Evolutionary conservation across 2,113 vertebrate genomes (phyloP).

Genomic region (Aegotheles bennettii): DNA sequence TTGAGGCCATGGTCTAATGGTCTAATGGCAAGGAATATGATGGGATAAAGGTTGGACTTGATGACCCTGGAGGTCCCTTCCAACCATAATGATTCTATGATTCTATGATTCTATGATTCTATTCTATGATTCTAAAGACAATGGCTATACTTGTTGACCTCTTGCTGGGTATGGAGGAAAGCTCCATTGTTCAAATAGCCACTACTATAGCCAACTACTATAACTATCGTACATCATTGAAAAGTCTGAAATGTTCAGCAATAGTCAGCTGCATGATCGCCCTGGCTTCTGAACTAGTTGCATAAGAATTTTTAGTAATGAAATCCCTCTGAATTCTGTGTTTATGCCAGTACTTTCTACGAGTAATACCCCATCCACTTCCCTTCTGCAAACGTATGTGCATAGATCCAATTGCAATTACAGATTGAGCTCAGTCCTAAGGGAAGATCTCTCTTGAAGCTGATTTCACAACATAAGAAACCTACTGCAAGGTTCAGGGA

Average conservation of each 20-base stretch:
- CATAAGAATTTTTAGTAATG: not conserved
- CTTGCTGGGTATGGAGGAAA: not conserved
- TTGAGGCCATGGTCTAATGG: no score
- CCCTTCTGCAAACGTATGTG: not conserved
- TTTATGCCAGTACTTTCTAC: not conserved
- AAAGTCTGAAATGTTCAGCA: not conserved
- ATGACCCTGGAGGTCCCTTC: no score
- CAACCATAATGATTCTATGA: no score
- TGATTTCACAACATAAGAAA: not conserved
- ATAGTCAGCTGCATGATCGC: not conserved
- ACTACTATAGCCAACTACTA: not conserved
- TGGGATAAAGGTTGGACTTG: no score
- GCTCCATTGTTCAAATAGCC: not conserved
- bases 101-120: no score
- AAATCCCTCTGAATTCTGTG: not conserved
- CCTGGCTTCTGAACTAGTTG: not conserved
- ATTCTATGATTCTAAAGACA: no score
- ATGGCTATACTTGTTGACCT: not conserved
- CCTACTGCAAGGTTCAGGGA: not conserved
- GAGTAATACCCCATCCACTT: not conserved
- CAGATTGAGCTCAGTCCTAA: not conserved
- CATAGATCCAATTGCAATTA: not conserved
- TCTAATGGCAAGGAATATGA: no score
- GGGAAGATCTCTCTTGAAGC: not conserved
- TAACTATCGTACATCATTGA: not conserved